These are phyloP conservation scores for Agrochola lychnidis DNA, from an alignment of 2,888 invertebrate genomes.

Conservation along the genomic window DNA sequence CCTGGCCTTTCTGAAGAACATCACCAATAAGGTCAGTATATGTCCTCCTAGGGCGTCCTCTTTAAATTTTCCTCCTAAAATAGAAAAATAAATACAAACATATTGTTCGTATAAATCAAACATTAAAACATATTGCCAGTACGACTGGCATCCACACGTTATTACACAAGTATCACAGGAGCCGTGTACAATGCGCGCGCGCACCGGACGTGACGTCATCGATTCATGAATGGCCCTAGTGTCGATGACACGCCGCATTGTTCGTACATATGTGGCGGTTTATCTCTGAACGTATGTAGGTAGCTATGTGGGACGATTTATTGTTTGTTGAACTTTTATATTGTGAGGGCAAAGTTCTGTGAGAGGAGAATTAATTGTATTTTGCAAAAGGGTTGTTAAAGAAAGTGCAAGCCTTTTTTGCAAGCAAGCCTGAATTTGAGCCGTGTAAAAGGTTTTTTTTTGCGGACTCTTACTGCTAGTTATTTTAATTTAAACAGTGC, in stretches of 20 bases:
- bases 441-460: background rate
- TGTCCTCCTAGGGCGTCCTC: too few species aligned
- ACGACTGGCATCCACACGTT: conserved; percentile 9
- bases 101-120: background rate
- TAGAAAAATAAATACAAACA: background rate
- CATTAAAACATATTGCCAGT: conserved; percentile 10
- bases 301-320: conserved; percentile 9
- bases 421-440: background rate
- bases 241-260: conserved; percentile 79
- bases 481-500: too few species aligned
- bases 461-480: background rate
- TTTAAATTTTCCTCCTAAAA: background rate
- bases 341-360: conserved; percentile 30
- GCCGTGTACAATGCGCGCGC: conserved; percentile 66
- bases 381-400: background rate
- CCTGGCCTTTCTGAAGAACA: too few species aligned
- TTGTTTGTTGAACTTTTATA: conserved; percentile 45
- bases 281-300: conserved; percentile 43
- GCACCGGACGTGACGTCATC: conserved; percentile 77
- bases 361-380: background rate
- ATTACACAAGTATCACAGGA: conserved; percentile 52
- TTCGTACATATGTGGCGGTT: conserved; percentile 63
- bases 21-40: too few species aligned
- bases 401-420: too few species aligned
- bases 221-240: conserved; percentile 75